Evolutionary conservation across 2,797 vertebrate species (phyloP), one percentile per base, ranked within the genome.

Genomic region (Lutjanus campechanus): DNA sequence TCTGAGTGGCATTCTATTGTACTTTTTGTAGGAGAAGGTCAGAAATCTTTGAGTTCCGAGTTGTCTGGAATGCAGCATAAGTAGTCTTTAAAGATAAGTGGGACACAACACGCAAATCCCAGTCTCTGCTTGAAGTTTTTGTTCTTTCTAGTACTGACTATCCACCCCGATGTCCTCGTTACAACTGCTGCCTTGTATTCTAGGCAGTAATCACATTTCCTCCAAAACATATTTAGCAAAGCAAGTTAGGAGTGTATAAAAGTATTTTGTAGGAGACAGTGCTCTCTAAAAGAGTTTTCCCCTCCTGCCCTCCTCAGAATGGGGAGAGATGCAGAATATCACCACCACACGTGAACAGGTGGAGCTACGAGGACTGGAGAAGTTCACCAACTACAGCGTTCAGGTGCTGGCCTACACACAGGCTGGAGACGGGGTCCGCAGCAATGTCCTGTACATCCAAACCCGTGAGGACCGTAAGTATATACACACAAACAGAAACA

Each of bases 331-430:
- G 95, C 94, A 95, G 82, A 96, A 96, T 78, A 95, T 95, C 83
- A 94, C 94, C 1, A 98, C 98, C 20, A 96, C 94, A 0, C 94
- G 97, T 25, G 97, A 98, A 77, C 96, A 97, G 20, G 98, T 98
- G 90, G 97, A 99, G 95, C 95, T 99, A 79, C 96, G 96, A 5
- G 96, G 97, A 13, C 95, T 99, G 86, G 98, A 99, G 95, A 99
- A 99, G 93, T 99, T 99, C 95, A 99, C 98, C 82, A 99, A 99
- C 93, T 99, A 99, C 96, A 99, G 98, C 0, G 96, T 99, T 65
- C 98, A 99, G 93, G 98, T 99, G 84, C 90, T 98, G 93, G 98
- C 98, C 0, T 99, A 97, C 94, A 99, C 98, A 0, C 98, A 99
- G 89, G 98, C 98, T 0, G 98, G 98, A 0, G 98, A 99, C 0